A percentile compares a stretch with the other conserved stretches of the same genome.
These are phyloP conservation scores for Crocuta crocuta DNA, from an alignment of 2,113 vertebrate genomes.

Conservation along the genomic window DNA sequence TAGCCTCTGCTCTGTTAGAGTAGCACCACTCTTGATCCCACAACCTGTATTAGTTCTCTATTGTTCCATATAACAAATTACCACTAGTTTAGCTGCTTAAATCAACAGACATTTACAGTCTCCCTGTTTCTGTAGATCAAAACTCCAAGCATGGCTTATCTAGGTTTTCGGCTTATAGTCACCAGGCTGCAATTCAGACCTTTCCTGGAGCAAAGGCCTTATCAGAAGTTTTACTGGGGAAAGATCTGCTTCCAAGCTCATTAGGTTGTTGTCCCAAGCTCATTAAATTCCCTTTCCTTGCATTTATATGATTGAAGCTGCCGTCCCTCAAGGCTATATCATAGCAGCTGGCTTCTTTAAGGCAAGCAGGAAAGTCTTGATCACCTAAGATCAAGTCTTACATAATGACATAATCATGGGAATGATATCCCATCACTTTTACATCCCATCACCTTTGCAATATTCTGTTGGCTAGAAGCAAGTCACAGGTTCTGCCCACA, in stretches of 20 bases:
- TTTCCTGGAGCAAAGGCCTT: neutral
- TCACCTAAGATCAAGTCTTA: neutral
- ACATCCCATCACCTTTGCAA: neutral
- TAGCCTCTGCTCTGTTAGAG: neutral
- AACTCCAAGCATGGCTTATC: neutral
- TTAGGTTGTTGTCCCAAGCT: neutral
- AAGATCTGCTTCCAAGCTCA: neutral
- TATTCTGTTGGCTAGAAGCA: neutral
- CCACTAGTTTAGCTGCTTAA: neutral
- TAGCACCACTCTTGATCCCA: neutral
- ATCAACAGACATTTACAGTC: neutral
- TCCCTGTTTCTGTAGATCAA: neutral
- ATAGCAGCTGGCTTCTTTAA: neutral
- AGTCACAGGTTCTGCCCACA: neutral
- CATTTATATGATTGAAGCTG: neutral
- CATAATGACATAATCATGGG: neutral
- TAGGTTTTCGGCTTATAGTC: neutral
- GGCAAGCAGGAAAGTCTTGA: neutral
- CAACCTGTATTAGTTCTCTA: neutral
- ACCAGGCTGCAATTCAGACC: neutral
- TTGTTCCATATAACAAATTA: neutral
- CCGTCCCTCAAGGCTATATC: neutral
- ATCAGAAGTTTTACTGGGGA: neutral
- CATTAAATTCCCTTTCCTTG: neutral
- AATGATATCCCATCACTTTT: neutral